phyloP scores from a whole-genome alignment of 2,888 invertebrate genomes.

The Nymphalis urticae region DNA sequence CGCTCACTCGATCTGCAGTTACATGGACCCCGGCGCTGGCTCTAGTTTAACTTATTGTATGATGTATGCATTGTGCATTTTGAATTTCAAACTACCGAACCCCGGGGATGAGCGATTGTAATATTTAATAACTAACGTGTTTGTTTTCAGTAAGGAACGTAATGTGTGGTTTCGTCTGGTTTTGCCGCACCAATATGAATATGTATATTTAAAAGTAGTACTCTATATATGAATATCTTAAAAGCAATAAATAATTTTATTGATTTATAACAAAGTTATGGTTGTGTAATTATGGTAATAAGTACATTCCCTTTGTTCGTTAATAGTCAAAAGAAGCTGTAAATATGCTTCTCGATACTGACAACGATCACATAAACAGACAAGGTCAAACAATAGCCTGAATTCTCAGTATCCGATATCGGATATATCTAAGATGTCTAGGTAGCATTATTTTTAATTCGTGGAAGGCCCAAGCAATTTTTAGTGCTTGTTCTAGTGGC shows the following conservation, averaged over 20 bases:
- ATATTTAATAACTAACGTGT: conserved; percentile 8
- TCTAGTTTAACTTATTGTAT: conserved; percentile 16
- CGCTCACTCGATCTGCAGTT: conserved; percentile 27
- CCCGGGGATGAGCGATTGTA: conserved; percentile 18
- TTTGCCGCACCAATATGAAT: not conserved
- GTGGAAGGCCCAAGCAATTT: conserved; percentile 33
- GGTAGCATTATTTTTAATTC: conserved; percentile 31
- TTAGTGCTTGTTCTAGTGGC: conserved; percentile 18
- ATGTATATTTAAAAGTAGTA: not conserved
- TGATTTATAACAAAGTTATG: not conserved
- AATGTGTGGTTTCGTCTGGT: not conserved
- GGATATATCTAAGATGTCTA: conserved; percentile 27
- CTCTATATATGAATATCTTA: not conserved
- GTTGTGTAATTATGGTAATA: no score
- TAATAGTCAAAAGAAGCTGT: conserved; percentile 5
- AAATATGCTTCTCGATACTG: conserved; percentile 20
- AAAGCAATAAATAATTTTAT: not conserved
- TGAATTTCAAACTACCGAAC: conserved; percentile 14
- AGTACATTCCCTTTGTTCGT: conserved; percentile 13
- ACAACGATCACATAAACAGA: conserved; percentile 29
- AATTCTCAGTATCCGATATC: conserved; percentile 35
- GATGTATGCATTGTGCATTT: conserved; percentile 18
- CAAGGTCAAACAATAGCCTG: conserved; percentile 32
- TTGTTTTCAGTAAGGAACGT: conserved; percentile 5
- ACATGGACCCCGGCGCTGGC: conserved; percentile 2